Conservation (phyloP, 2,113 vertebrate genomes). For the Falcunculus frontatus region DNA sequence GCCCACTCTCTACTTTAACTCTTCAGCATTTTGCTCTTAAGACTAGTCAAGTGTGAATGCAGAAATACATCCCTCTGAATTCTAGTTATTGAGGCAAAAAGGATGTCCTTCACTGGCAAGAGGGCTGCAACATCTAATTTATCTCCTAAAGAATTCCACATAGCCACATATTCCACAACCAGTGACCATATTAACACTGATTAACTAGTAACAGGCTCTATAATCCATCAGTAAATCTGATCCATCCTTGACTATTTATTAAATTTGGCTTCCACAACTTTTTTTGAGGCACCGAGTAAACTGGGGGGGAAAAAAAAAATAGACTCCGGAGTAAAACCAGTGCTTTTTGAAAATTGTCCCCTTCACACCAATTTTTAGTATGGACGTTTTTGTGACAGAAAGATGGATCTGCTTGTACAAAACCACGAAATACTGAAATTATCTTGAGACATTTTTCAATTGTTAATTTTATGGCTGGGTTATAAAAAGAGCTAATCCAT, state of each 20-base stretch:
- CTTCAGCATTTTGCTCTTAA: not conserved
- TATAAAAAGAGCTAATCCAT: not conserved
- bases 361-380: not conserved
- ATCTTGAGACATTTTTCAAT: not conserved
- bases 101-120: not conserved
- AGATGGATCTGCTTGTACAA: not conserved
- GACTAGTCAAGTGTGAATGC: not conserved
- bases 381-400: not conserved
- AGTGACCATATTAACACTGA: not conserved
- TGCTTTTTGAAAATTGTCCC: not conserved
- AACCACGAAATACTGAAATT: not conserved
- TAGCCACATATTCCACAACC: not conserved
- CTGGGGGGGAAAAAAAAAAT: fast-evolving
- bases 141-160: not conserved
- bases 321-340: not conserved
- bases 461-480: not conserved
- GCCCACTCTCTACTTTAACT: not conserved
- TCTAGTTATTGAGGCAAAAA: not conserved
- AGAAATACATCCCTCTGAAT: not conserved
- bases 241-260: not conserved
- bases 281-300: not conserved
- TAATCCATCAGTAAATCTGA: not conserved
- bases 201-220: not conserved
- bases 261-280: not conserved
- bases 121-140: not conserved